Evolutionary conservation across 2,113 vertebrate species (phyloP), one percentile per base, ranked within the genome.

Genomic region (Periophthalmus modestus): DNA sequence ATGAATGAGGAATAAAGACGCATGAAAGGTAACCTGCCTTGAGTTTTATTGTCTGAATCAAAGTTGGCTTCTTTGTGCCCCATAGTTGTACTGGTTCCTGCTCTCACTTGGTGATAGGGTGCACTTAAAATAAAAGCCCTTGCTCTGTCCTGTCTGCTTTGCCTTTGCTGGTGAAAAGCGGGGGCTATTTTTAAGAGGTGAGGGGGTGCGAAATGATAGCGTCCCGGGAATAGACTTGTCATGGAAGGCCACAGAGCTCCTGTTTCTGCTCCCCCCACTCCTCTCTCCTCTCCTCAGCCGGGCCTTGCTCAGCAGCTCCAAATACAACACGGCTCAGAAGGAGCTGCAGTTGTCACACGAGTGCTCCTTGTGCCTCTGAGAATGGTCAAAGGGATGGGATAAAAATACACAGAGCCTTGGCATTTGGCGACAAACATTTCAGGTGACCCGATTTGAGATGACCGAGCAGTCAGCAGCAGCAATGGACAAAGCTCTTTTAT

Each of bases 131-230:
- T 89, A 91, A 89, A 89, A 80, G 81, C 75, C 82, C 82, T 87
- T 79, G 85, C 82, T 62, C 34, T 69, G 85, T 78, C 82, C 84
- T 83, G 74, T 82, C 73, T 75, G 82, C 85, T 86, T 85, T 86
- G 84, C 85, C 87, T 92, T 92, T 90, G 88, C 88, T 71, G 88
- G 87, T 88, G 82, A 89, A 84, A 80, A 75, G 80, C 77, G 68
- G 72, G 50, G 69, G 73, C 90, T 94, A 93, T 94, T 94, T 93
- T 90, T 92, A 89, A 87, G 76, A 73, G 72, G 85, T 80, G 89
- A 87, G 84, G 75, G 82, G 82, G 74, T 73, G 87, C 81, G 85
- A 89, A 79, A 58, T 80, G 88, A 91, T 87, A 81, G 84, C 77
- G 6, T 70, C 74, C 85, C 89, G 75, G 82, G 86, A 92, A 90